Percentiles rank a stretch among this genome's conserved stretches.
phyloP scores from a whole-genome alignment of 2,888 invertebrate genomes.

The Saturnia pavonia region DNA sequence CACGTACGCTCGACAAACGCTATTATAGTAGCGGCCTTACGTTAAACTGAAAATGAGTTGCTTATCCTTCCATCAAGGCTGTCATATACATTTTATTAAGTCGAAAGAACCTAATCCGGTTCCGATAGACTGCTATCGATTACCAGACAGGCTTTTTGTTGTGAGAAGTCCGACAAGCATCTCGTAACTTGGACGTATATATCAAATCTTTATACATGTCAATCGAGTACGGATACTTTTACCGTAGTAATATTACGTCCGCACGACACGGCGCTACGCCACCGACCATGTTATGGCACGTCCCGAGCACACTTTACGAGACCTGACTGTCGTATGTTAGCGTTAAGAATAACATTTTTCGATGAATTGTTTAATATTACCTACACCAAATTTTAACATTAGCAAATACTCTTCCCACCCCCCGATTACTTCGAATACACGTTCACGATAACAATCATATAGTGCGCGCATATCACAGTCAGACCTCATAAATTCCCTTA shows the following conservation, averaged over 20 bases:
- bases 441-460: constrained; percentile 19
- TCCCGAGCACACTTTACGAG: constrained; percentile 44
- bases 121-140: not conserved
- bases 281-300: constrained; percentile 55
- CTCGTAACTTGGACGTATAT: constrained; percentile 7
- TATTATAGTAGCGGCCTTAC: too few species aligned
- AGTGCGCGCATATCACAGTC: constrained; percentile 8
- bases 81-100: constrained; percentile 9
- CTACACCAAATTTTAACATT: too few species aligned
- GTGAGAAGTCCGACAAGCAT: not conserved
- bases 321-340: constrained; percentile 19
- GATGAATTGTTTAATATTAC: too few species aligned
- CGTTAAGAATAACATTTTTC: not conserved
- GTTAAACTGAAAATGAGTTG: constrained; percentile 23
- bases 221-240: constrained; percentile 16
- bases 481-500: constrained; percentile 16
- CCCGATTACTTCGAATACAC: not conserved
- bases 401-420: constrained; percentile 9
- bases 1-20: too few species aligned
- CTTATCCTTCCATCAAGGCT: constrained; percentile 24
- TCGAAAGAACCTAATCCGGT: not conserved
- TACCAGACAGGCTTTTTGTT: not conserved
- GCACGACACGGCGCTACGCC: too few species aligned
- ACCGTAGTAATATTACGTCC: too few species aligned
- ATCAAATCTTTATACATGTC: constrained; percentile 20